A percentile compares a stretch with the other conserved stretches of the same genome.
Conservation (phyloP, 92 coral and sea anemone species). For the Umimayanthus kanabou region DNA sequence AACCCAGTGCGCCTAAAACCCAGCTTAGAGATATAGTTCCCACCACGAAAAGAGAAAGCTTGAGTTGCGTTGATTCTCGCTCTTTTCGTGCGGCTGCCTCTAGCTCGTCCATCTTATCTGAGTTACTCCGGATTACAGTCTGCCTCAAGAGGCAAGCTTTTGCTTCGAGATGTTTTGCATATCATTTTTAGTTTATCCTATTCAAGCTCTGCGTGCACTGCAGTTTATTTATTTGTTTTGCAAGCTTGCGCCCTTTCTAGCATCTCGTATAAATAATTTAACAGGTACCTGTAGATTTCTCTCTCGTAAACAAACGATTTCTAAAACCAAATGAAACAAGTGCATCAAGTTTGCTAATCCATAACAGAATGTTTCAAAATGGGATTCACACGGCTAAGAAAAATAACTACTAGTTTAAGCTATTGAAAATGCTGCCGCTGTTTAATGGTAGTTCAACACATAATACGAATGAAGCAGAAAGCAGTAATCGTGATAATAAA, state of each 20-base stretch:
- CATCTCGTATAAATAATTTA: slow-evolving; percentile 25
- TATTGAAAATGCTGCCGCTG: no score
- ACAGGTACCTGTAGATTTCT: slow-evolving; percentile 37
- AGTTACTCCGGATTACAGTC: slow-evolving; percentile 31
- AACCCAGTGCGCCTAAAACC: slow-evolving; percentile 80
- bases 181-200: not conserved
- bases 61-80: slow-evolving; percentile 77
- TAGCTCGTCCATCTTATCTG: slow-evolving; percentile 47
- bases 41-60: slow-evolving; percentile 71
- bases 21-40: slow-evolving; percentile 67
- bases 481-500: no score
- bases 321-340: not conserved
- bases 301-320: slow-evolving; percentile 21
- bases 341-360: not conserved
- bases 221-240: slow-evolving; percentile 1
- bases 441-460: no score
- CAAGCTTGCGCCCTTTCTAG: slow-evolving; percentile 20
- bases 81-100: slow-evolving; percentile 72
- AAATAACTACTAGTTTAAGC: no score
- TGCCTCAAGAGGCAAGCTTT: slow-evolving; percentile 7
- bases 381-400: not conserved
- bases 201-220: not conserved
- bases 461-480: no score
- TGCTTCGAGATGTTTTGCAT: slow-evolving; percentile 5
- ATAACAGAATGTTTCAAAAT: not conserved